These are phyloP conservation scores for Malurus splendens DNA, from an alignment of 2,797 vertebrate genomes.

Conservation along the genomic window DNA sequence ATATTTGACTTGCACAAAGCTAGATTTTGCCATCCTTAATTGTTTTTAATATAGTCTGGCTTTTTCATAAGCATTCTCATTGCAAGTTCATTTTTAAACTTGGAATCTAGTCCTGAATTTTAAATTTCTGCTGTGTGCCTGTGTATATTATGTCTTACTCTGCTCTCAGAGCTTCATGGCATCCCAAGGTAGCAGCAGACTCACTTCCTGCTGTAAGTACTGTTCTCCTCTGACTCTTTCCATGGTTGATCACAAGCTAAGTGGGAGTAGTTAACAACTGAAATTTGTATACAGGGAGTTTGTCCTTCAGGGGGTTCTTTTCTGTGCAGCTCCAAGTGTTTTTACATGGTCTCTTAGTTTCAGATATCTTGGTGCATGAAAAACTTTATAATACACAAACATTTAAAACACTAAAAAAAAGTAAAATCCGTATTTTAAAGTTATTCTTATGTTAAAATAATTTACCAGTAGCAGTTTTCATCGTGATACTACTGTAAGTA, in stretches of 20 bases:
- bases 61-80: slow-evolving; percentile 8
- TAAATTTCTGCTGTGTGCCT: not conserved
- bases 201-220: not conserved
- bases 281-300: not conserved
- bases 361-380: not conserved
- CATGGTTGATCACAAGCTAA: not conserved
- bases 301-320: not conserved
- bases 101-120: not conserved
- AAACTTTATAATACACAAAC: not conserved
- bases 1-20: slow-evolving; percentile 18
- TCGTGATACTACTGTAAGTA: not conserved
- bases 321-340: not conserved
- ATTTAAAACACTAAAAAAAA: not conserved
- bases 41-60: slow-evolving; percentile 39
- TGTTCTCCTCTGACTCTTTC: slow-evolving; percentile 1
- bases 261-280: not conserved
- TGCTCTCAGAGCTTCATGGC: not conserved
- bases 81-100: slow-evolving; percentile 3
- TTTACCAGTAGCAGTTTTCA: not conserved
- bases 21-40: slow-evolving; percentile 30
- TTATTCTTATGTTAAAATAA: not conserved
- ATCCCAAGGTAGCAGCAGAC: not conserved
- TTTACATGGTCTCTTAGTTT: not conserved
- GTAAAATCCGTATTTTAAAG: not conserved
- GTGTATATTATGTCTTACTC: not conserved